Evolutionary conservation across 2,113 vertebrate species (phyloP), one percentile per base, ranked within the genome.

Genomic region (Malurus alboscapulatus): DNA sequence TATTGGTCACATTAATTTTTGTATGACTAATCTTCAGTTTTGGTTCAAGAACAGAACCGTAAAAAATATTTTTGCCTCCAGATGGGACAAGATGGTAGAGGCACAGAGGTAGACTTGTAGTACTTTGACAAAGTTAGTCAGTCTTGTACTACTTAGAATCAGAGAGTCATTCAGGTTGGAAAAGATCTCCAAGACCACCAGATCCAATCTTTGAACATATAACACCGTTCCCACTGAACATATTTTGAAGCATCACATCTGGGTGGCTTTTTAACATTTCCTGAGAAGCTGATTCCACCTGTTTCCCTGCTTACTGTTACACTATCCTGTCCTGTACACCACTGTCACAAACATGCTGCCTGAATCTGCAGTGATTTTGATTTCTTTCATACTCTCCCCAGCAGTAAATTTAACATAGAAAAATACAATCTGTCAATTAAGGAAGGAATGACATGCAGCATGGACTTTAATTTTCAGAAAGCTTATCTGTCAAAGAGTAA

Each of bases 171-270:
- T 42, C 40, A 68, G 20, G 3, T 22, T 30, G 53, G 45, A 68
- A 74, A 68, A 61, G 18, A 11, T 42, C 47, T 76, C 48, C 30
- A 54, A 48, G 48, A 42, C 7, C 29, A 61, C 30, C 17, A 54
- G 30, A 68, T 14, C 17, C 29, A 47, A 7, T 12, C n/a, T 61
- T 75, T 75, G 26, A 29, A 47, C 38, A 45, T 54, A 61, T 53
- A 30, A 17, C 30, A 48, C 5, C 1, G 3, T 68, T 24, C 20
- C 38, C 17, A 55, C 34, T 42, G 26, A 42, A 48, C 4, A 15
- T 34, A 61, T 26, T 0, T 1, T 1, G 3, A 19, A 59, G n/a
- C 2, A 8, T 13, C 29, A 67, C 17, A 34, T 34, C 40, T 40
- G 4, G 9, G 10, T 34, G 14, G 1, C 6, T 47, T 81, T 40